Base-by-base conservation (phyloP, 2,113 vertebrate genomes). In the Varanus komodoensis region DNA sequence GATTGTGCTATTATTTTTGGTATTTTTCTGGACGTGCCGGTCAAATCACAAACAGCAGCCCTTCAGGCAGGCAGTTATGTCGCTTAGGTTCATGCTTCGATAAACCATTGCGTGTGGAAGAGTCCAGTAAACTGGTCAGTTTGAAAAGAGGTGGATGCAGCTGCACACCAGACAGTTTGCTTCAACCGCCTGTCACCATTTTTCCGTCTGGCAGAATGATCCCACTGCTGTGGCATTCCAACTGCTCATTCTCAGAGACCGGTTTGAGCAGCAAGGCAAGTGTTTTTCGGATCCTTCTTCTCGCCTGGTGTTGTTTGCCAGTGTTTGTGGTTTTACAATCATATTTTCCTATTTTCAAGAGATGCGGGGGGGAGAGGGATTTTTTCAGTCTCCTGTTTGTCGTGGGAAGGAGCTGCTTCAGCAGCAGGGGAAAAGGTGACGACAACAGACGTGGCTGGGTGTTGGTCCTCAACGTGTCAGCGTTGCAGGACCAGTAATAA, bases 301-400 rank as follows among this genome's bases (percentile, higher is more conserved):
- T 5, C 5, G 67, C 0, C 8, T 1, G 61, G n/a, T 3, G 15
- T 67, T 1, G 77, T 44, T 85, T n/a, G 93, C 92, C 93, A 95
- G 92, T 90, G 91, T 95, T 95, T 96, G 95, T 95, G 95, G 96
- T 95, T 96, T 96, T 89, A 96, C 94, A 94, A 96, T 96, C 95
- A 96, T 95, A 95, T 96, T 96, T 96, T 96, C 94, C 96, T 96
- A 94, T 96, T 95, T 95, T 93, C 90, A 61, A 90, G 87, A 23
- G 68, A 12, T 25, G 34, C 17, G 8, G 74, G 19, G 34, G 44
- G 92, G 48, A 68, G 11, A 85, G 86, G 93, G 93, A 93, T 94
- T 94, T 94, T 91, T 92, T 94, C 93, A 92, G 82, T 90, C 84
- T 0, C 91, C 89, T 90, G 87, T 89, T 44, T 38, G 90, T 88